Base-by-base conservation (phyloP, 2,113 vertebrate genomes). In the Spheniscus mendiculus region DNA sequence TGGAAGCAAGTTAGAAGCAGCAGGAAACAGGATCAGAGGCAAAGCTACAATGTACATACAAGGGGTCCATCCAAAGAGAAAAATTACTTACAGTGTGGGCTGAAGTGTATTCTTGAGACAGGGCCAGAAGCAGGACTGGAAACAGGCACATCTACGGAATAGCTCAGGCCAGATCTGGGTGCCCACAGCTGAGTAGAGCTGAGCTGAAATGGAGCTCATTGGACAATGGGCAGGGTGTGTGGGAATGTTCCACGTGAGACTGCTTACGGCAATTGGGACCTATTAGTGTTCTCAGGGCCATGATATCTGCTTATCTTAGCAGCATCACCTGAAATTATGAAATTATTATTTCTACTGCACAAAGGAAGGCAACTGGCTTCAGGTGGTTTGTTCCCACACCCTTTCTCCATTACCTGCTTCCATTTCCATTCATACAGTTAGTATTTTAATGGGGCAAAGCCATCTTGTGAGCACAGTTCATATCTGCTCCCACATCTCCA, bases 381-480 rank as follows among this genome's bases (percentile, higher is more conserved):
- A n/a, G 15, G 4, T 66, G 36, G 11, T 42, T 78, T 73, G 32
- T 27, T 3, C 23, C 8, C 11, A 8, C 4, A 36, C 1, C 1
- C 0, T 0, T n/a, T 73, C 79, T 82, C 11, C 4, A 2, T 62
- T 87, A 18, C 4, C 9, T 53, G 12, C 6, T 65, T 63, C 20
- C 18, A 9, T 63, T 91, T 73, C 17, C 34, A 19, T 45, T 85
- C 29, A 18, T 34, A 6, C 2, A 12, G 5, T 30, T 61, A n/a
- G n/a, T 42, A 1, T 55, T 34, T 45, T 14, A 40, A 36, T 4
- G 53, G 38, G 5, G 10, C 13, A 45, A 62, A 23, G 5, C 34
- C 3, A n/a, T 26, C 21, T 16, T 34, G 5, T 12, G 19, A 45
- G n/a, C 4, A 23, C 10, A 76, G 8, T 11, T 65, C 11, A 8